These are phyloP conservation scores for Hylia prasina DNA, from an alignment of 2,113 vertebrate genomes.

Conservation along the genomic window DNA sequence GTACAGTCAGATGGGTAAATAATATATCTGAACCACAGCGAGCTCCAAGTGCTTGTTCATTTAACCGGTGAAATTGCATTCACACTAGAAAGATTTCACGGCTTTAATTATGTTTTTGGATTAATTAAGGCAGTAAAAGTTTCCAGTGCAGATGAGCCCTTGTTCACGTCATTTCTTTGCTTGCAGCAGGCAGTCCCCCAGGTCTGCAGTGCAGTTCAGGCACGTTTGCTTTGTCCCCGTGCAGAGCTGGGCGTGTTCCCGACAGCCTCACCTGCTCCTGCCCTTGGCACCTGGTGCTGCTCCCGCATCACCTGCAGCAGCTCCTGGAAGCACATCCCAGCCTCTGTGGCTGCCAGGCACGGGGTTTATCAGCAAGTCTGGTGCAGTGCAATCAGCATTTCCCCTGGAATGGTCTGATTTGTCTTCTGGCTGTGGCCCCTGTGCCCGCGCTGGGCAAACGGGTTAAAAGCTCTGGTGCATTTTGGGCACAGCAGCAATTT, in stretches of 20 bases:
- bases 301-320: background rate
- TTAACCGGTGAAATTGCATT: slow-evolving; percentile 2
- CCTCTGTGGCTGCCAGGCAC: background rate
- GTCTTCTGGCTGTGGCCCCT: background rate
- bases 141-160: background rate
- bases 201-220: background rate
- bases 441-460: background rate
- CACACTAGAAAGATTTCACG: slow-evolving; percentile 20
- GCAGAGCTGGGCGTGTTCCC: background rate
- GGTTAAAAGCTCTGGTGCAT: background rate
- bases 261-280: background rate
- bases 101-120: slow-evolving; percentile 24
- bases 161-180: background rate
- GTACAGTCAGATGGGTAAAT: background rate
- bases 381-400: background rate
- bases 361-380: background rate
- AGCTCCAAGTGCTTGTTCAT: slow-evolving; percentile 1
- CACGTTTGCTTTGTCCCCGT: background rate
- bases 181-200: background rate
- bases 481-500: background rate
- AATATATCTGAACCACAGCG: background rate
- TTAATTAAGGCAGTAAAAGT: slow-evolving; percentile 55
- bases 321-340: background rate
- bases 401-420: background rate
- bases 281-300: background rate